Percentiles rank a stretch among this genome's conserved stretches.
phyloP scores from a whole-genome alignment of 2,888 invertebrate species.

The Ethmia dodecea region DNA sequence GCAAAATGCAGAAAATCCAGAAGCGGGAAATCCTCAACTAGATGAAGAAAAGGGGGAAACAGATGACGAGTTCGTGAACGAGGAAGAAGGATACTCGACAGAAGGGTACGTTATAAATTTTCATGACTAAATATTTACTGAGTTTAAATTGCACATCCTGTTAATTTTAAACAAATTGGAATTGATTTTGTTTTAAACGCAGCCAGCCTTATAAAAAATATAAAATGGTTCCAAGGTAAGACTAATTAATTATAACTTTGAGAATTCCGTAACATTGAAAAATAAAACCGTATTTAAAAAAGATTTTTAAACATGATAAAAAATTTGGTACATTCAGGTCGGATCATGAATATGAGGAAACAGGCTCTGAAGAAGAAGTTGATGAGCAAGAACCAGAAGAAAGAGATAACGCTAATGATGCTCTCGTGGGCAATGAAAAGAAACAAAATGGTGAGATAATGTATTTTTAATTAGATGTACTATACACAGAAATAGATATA shows the following conservation, averaged over 20 bases:
- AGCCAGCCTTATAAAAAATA: constrained; percentile 64
- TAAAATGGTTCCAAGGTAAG: constrained; percentile 63
- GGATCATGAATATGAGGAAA: constrained; percentile 82
- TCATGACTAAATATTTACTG: neutral
- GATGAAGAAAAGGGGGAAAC: constrained; percentile 78
- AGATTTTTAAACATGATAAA: neutral
- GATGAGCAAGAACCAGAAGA: constrained; percentile 83
- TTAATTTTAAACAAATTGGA: neutral
- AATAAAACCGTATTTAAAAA: neutral
- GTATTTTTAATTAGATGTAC: no score
- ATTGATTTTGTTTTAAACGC: constrained; percentile 18
- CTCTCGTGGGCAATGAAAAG: constrained; percentile 46
- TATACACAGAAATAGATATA: no score
- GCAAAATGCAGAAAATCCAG: constrained; percentile 55
- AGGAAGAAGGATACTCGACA: constrained; percentile 81
- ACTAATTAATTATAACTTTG: neutral
- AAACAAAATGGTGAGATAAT: constrained; percentile 54
- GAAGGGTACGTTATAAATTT: constrained; percentile 72
- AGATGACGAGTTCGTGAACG: constrained; percentile 81
- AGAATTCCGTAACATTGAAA: neutral
- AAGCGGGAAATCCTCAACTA: constrained; percentile 60
- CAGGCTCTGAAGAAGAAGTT: constrained; percentile 83
- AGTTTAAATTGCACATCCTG: neutral
- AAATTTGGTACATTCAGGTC: constrained; percentile 61
- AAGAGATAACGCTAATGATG: constrained; percentile 71